phyloP scores from a whole-genome alignment of 1,140 invertebrate genomes.

The Zeugodacus cucurbitae region DNA sequence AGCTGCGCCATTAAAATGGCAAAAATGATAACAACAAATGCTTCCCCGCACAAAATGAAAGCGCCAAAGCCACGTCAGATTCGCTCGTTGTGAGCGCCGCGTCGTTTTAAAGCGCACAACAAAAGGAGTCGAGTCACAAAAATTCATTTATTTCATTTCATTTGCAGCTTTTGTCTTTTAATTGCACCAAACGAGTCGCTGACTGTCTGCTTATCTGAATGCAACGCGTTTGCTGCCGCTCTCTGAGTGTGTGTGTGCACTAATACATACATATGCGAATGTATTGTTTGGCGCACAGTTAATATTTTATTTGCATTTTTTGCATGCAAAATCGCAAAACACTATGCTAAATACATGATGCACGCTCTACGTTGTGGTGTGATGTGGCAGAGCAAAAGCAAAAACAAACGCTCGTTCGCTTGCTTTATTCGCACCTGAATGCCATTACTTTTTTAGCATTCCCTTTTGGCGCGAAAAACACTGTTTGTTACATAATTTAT shows the following conservation, averaged over 20 bases:
- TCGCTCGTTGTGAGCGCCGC: background rate
- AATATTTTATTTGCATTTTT: background rate
- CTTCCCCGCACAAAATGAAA: background rate
- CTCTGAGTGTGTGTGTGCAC: background rate
- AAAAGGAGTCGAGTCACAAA: background rate
- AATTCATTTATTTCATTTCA: constrained; percentile 33
- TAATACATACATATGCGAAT: background rate
- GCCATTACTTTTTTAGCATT: background rate
- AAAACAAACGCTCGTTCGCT: background rate
- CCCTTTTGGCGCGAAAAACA: background rate
- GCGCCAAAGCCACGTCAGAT: background rate
- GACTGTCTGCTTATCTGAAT: constrained; percentile 30
- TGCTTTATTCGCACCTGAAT: background rate
- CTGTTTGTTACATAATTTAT: constrained; percentile 5
- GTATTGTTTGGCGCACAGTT: background rate
- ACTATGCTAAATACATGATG: background rate
- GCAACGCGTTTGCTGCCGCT: background rate
- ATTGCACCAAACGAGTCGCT: background rate
- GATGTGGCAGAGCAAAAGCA: background rate
- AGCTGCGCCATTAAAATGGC: background rate
- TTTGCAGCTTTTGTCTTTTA: constrained; percentile 29
- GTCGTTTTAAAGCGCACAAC: background rate
- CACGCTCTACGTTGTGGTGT: background rate
- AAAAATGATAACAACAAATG: background rate
- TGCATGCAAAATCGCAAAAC: background rate